phyloP scores from a whole-genome alignment of 2,113 vertebrate genomes.

The Corythoichthys intestinalis region DNA sequence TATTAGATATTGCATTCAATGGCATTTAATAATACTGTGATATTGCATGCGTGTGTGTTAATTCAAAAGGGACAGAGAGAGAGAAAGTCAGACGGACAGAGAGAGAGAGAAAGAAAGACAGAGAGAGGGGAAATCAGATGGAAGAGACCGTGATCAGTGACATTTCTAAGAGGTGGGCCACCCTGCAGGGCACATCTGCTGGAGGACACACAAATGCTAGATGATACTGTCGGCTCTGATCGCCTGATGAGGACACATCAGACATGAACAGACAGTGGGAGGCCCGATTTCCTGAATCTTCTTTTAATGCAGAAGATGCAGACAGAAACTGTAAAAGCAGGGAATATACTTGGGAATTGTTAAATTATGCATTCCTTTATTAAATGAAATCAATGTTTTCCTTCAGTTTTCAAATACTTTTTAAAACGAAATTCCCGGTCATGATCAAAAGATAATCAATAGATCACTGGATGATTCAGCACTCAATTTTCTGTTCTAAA shows the following conservation, averaged over 20 bases:
- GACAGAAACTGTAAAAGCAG: not conserved
- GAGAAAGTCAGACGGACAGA: slow-evolving; percentile 2
- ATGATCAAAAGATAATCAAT: too few species aligned
- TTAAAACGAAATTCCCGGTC: too few species aligned
- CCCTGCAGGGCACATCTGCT: slow-evolving; percentile 54
- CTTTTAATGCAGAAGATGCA: not conserved
- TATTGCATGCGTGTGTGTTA: not conserved
- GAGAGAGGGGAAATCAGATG: slow-evolving; percentile 49
- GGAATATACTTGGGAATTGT: not conserved
- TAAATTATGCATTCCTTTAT: not conserved
- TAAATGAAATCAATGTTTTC: not conserved
- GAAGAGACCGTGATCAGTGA: slow-evolving; percentile 68
- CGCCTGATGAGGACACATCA: slow-evolving; percentile 40
- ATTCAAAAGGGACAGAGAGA: slow-evolving; percentile 2
- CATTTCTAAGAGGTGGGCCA: slow-evolving; percentile 59
- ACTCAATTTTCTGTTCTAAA: not conserved
- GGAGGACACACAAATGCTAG: slow-evolving; percentile 26
- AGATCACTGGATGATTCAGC: too few species aligned
- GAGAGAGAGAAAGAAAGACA: not conserved
- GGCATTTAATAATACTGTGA: slow-evolving; percentile 32
- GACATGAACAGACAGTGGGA: slow-evolving; percentile 33
- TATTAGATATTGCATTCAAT: slow-evolving; percentile 15
- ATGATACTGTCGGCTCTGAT: slow-evolving; percentile 50
- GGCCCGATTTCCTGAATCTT: not conserved
- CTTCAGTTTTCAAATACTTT: not conserved